Percentiles rank a stretch among this genome's conserved stretches.
Evolutionary conservation across 2,113 vertebrate genomes (phyloP).

Genomic region (Takifugu flavidus): DNA sequence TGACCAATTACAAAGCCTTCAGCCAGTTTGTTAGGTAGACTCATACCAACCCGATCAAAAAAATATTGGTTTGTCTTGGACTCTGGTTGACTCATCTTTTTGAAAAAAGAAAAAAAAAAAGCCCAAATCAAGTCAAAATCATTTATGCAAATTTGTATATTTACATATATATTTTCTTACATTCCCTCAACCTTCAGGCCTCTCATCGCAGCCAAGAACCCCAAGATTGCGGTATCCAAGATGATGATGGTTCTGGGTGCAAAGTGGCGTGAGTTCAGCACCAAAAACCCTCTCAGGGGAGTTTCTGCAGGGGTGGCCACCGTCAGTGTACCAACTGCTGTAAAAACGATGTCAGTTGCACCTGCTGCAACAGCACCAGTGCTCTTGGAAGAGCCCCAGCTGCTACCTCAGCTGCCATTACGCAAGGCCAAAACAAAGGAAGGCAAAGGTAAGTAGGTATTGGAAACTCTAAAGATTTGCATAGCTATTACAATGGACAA

Average conservation of each 20-base stretch:
- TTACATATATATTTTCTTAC: too few relatives aligned
- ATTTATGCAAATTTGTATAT: too few relatives aligned
- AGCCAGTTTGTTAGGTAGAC: constrained; percentile 94
- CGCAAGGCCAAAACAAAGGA: constrained; percentile 98
- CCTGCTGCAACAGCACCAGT: constrained; percentile 12
- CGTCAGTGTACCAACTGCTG: constrained; percentile 87
- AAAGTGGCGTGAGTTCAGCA: constrained; percentile 98
- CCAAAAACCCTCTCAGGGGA: constrained; percentile 95
- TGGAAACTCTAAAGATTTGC: neutral
- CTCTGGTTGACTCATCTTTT: too few relatives aligned
- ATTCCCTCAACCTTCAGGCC: constrained; percentile 73
- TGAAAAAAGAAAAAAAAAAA: too few relatives aligned
- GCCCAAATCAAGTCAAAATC: too few relatives aligned
- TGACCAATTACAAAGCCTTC: constrained; percentile 98
- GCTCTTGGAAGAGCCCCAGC: constrained; percentile 56
- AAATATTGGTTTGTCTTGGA: too few relatives aligned
- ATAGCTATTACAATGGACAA: too few relatives aligned
- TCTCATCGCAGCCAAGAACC: constrained; percentile 97
- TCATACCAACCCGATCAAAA: neutral
- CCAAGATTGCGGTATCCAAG: constrained; percentile 98
- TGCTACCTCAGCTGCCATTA: constrained; percentile 79
- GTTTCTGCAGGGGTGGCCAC: constrained; percentile 90
- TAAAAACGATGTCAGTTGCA: constrained; percentile 87
- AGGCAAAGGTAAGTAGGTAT: constrained; percentile 84
- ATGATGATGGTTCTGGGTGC: constrained; percentile 99